Percentiles rank a stretch among this genome's conserved stretches.
Conservation (phyloP, 2,888 invertebrate genomes). For the Hypomecis atomaria region DNA sequence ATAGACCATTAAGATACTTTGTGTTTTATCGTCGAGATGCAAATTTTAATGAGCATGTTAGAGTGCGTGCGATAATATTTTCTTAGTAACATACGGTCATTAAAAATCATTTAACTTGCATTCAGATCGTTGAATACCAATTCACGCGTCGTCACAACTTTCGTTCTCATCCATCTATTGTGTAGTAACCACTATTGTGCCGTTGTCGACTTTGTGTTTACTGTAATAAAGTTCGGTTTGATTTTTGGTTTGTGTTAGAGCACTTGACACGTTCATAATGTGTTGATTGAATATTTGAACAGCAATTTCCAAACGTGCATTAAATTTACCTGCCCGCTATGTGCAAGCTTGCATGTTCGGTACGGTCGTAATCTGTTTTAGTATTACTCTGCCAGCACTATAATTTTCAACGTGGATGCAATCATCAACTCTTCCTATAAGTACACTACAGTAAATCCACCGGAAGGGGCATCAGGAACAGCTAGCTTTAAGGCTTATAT, state of each 20-base stretch:
- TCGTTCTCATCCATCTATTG: slow-evolving; percentile 58
- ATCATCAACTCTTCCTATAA: not conserved
- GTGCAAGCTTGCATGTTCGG: slow-evolving; percentile 34
- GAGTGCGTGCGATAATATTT: not conserved
- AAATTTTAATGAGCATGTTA: not conserved
- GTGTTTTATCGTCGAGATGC: not conserved
- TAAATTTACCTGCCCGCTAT: slow-evolving; percentile 42
- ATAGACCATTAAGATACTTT: too few relatives aligned
- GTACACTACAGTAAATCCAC: too few relatives aligned
- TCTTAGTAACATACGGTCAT: slow-evolving; percentile 41
- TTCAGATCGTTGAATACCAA: slow-evolving; percentile 60
- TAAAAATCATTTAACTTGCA: slow-evolving; percentile 59
- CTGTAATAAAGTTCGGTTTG: not conserved
- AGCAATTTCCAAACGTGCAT: slow-evolving; percentile 49
- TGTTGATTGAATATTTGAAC: slow-evolving; percentile 62
- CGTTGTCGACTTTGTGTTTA: slow-evolving; percentile 13
- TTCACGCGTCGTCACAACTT: slow-evolving; percentile 65
- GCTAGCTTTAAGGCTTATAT: too few relatives aligned
- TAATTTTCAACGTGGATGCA: not conserved
- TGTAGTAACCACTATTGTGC: slow-evolving; percentile 17
- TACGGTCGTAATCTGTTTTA: slow-evolving; percentile 14
- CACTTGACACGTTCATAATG: slow-evolving; percentile 50
- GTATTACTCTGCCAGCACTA: slow-evolving; percentile 1
- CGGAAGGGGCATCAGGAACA: not conserved
- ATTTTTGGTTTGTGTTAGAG: slow-evolving; percentile 25